phyloP scores from a whole-genome alignment of 1,140 invertebrate genomes.

The Drosophila grimshawi region DNA sequence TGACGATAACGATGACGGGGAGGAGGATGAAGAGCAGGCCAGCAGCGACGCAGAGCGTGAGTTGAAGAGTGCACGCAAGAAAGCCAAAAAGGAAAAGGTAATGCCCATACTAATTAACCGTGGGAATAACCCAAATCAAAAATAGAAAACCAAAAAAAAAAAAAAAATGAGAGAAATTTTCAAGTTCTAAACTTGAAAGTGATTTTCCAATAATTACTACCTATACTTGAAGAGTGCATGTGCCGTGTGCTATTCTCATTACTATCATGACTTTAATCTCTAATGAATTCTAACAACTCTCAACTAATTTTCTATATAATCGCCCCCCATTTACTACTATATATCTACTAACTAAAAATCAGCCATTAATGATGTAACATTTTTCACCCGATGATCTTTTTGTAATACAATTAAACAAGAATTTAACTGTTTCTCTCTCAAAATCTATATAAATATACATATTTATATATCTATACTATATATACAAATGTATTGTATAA shows the following conservation, averaged over 20 bases:
- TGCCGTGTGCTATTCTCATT: constrained; percentile 7
- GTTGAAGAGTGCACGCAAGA: constrained; percentile 79
- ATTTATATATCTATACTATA: constrained; percentile 37
- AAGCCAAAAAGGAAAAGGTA: constrained; percentile 87
- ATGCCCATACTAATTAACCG: constrained; percentile 50
- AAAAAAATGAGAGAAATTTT: constrained; percentile 1
- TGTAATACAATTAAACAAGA: constrained; percentile 44
- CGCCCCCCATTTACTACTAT: neutral
- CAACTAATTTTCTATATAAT: constrained; percentile 32
- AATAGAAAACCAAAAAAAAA: neutral
- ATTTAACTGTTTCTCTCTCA: constrained; percentile 50
- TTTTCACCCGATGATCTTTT: constrained; percentile 32
- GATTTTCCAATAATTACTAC: no score
- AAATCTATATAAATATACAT: constrained; percentile 30
- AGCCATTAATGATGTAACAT: constrained; percentile 6
- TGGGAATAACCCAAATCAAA: neutral
- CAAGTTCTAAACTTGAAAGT: no score
- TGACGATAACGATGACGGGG: constrained; percentile 79
- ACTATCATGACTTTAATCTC: constrained; percentile 20
- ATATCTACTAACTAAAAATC: constrained; percentile 13
- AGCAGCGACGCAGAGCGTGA: constrained; percentile 85
- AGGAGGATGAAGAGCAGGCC: constrained; percentile 79
- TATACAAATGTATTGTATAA: constrained; percentile 43
- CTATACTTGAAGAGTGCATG: constrained; percentile 12
- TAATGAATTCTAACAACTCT: constrained; percentile 30